Base-by-base conservation (phyloP, 2,113 vertebrate species). In the Anguilla rostrata region DNA sequence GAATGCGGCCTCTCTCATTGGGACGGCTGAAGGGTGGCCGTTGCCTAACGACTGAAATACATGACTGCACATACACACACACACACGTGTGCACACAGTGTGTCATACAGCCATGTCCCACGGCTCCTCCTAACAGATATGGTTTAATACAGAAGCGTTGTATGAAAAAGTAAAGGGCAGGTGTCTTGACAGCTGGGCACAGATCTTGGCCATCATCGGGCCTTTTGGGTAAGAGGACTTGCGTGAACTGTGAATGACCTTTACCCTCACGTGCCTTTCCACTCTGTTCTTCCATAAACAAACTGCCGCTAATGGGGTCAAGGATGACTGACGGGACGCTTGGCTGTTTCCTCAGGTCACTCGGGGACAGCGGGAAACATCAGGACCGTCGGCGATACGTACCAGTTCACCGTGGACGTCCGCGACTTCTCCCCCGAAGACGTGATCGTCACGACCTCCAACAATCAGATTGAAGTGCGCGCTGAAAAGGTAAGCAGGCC, bases 401-500 rank as follows among this genome's bases (percentile, higher is more conserved):
- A 99, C 26, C 97, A 99, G 94, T 99, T 99, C 93, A 97, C 97
- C 0, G 98, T 99, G 85, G 98, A 99, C 0, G 98, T 99, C 89
- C 96, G 92, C 0, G 98, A 99, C 94, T 99, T 99, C 90, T 97
- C 97, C 5, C 98, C 98, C 0, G 98, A 99, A 85, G 98, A 99
- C 86, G 97, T 99, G 89, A 97, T 99, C 0, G 98, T 99, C 91
- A 99, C 98, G 93, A 99, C 98, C 0, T 99, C 98, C 91, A 99
- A 99, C 95, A 99, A 98, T 93, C 98, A 99, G 94, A 99, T 99
- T 4, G 98, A 99, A 94, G 98, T 99, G 84, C 97, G 93, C 0
- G 98, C 98, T 0, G 98, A 99, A 94, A 99, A 99, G 97, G 98
- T 99, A 89, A 93, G 93, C 2, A 78, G 26, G 81, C 40, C 26